Evolutionary conservation across 2,113 vertebrate genomes (phyloP).

Genomic region (Trinectes maculatus): DNA sequence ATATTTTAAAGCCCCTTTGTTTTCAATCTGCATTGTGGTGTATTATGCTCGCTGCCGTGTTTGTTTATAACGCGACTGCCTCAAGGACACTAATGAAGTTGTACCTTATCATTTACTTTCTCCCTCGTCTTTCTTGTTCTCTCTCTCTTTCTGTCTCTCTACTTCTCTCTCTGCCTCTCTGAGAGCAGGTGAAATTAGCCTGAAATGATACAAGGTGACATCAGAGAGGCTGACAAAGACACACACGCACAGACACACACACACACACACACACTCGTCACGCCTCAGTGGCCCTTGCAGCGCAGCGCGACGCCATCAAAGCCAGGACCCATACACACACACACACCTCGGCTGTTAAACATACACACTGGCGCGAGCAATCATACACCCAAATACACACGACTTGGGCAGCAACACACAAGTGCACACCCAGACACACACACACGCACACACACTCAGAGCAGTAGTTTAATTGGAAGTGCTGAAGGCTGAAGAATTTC

Average conservation of each 20-base stretch:
- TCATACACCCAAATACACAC: conserved; percentile 49
- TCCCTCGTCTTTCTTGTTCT: conserved; percentile 52
- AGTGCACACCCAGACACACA: conserved; percentile 19
- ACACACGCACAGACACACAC: conserved; percentile 41
- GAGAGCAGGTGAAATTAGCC: conserved; percentile 79
- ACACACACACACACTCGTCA: conserved; percentile 46
- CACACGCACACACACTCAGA: conserved; percentile 49
- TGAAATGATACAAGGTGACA: conserved; percentile 83
- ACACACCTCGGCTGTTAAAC: conserved; percentile 71
- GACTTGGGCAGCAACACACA: conserved; percentile 17
- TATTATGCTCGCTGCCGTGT: too few relatives aligned
- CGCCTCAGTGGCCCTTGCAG: conserved; percentile 69
- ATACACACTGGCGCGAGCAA: conserved; percentile 54
- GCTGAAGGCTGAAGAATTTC: conserved; percentile 81
- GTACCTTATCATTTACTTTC: conserved; percentile 65
- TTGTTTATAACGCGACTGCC: conserved; percentile 4
- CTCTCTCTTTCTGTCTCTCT: conserved; percentile 23
- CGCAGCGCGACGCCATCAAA: conserved; percentile 71
- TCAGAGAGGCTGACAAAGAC: conserved; percentile 63
- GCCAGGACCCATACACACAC: conserved; percentile 62
- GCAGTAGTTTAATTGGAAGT: conserved; percentile 78
- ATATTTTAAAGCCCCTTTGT: too few relatives aligned
- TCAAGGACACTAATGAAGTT: conserved; percentile 72
- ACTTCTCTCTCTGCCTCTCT: conserved; percentile 43
- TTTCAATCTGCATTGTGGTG: conserved; percentile 31